phyloP scores from a whole-genome alignment of 2,797 vertebrate species.

The Crenuchus spilurus region DNA sequence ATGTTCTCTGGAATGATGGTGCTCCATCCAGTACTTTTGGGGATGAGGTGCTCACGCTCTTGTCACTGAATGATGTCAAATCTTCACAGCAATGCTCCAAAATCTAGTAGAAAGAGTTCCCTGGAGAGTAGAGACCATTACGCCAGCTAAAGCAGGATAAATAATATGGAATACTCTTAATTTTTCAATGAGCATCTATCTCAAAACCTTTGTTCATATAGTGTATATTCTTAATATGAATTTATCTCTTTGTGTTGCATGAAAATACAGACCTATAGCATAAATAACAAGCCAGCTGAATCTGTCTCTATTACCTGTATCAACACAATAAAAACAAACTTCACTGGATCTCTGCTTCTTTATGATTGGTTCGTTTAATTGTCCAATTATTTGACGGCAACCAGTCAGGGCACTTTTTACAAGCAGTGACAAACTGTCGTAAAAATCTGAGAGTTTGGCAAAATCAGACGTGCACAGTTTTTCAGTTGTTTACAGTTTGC shows the following conservation, averaged over 20 bases:
- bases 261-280: not conserved
- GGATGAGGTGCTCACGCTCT: too few species aligned
- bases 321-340: constrained; percentile 4
- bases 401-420: not conserved
- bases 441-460: not conserved
- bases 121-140: too few species aligned
- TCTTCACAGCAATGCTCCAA: too few species aligned
- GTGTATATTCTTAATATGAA: not conserved
- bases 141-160: too few species aligned
- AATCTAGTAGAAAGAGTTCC: too few species aligned
- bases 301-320: constrained; percentile 1
- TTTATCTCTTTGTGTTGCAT: not conserved
- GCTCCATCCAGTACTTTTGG: too few species aligned
- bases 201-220: not conserved
- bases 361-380: not conserved
- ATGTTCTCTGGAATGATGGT: too few species aligned
- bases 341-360: not conserved
- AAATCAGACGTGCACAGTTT: too few species aligned
- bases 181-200: too few species aligned
- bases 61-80: too few species aligned
- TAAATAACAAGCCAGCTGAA: not conserved
- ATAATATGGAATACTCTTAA: too few species aligned
- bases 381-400: not conserved
- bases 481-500: too few species aligned
- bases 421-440: not conserved